Base-by-base conservation (phyloP, 2,888 invertebrate genomes). In the Pristionchus fissidentatus region DNA sequence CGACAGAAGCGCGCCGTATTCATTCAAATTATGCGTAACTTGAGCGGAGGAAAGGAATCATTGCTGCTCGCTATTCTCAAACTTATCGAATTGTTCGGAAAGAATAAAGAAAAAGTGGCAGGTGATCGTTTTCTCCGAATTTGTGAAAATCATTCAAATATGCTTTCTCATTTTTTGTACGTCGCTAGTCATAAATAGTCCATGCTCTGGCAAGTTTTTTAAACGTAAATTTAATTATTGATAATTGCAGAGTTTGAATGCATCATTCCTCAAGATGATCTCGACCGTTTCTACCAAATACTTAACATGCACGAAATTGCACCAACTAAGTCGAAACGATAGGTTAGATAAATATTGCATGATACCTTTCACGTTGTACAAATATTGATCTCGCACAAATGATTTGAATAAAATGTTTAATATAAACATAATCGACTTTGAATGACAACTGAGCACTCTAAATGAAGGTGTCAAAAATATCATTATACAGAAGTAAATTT, bases 61-160 rank as follows among this genome's bases (percentile, higher is more conserved):
- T 22, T 52, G 3, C 38, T 79, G 1, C 38, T 79, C 0, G 79
- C 57, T 15, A 57, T 79, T 38, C n/a, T 79, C n/a, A 79, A 79
- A 22, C 38, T 79, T 22, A 79, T 79, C 57, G 79, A 79, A 35
- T 57, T 79, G n/a, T 79, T 79, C 19, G 79, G 79, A 0, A 35
- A 32, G 7, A 26, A 79, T n/a, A 79, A 79, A 32, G 41, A 79
- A 29, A 35, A 79, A 38, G 79, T 79, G 8, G 57, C 79, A 19
- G 79, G 79, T 79, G n/a, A n/a, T n/a, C n/a, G n/a, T n/a, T n/a
- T n/a, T n/a, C n/a, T n/a, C n/a, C n/a, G n/a, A n/a, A n/a, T n/a
- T n/a, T n/a, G n/a, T n/a, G n/a, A n/a, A n/a, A n/a, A n/a, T n/a
- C n/a, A n/a, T n/a, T n/a, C n/a, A n/a, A n/a, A n/a, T n/a, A n/a